These are phyloP conservation scores for Pristionchus exspectatus DNA, from an alignment of 2,888 invertebrate species.

Conservation along the genomic window DNA sequence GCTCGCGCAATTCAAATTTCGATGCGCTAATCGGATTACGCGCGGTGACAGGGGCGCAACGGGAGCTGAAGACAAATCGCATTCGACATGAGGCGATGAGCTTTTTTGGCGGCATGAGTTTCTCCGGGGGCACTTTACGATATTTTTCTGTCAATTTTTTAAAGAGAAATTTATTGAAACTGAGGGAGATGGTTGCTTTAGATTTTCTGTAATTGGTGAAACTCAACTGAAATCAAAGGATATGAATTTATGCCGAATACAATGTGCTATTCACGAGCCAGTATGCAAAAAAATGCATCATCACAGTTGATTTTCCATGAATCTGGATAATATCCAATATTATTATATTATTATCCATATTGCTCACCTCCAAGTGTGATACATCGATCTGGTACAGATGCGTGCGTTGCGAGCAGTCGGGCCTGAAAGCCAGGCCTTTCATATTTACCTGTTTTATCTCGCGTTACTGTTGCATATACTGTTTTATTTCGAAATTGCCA, in stretches of 20 bases:
- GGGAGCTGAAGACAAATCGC: conserved; percentile 8
- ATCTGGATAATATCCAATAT: not conserved
- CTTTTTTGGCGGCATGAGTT: not conserved
- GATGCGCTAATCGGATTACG: conserved; percentile 16
- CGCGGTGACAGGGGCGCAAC: not conserved
- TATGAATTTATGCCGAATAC: not conserved
- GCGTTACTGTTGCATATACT: too few species aligned
- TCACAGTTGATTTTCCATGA: too few species aligned
- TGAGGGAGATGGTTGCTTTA: not conserved
- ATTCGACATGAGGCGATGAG: conserved; percentile 14
- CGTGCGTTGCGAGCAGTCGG: conserved; percentile 35
- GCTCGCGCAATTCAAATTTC: conserved; percentile 40
- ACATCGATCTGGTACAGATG: conserved; percentile 54
- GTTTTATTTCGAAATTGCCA: not conserved
- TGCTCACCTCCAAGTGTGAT: conserved; percentile 15
- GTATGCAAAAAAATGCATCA: too few species aligned
- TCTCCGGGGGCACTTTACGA: not conserved
- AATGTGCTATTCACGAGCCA: too few species aligned
- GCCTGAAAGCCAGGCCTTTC: not conserved
- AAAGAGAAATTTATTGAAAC: not conserved
- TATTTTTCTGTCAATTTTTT: not conserved
- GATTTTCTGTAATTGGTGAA: not conserved
- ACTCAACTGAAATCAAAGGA: not conserved
- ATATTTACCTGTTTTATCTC: too few species aligned
- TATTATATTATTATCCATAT: too few species aligned